Evolutionary conservation across 2,113 vertebrate genomes (phyloP), one percentile per base, ranked within the genome.

Genomic region (Ranitomeya variabilis): DNA sequence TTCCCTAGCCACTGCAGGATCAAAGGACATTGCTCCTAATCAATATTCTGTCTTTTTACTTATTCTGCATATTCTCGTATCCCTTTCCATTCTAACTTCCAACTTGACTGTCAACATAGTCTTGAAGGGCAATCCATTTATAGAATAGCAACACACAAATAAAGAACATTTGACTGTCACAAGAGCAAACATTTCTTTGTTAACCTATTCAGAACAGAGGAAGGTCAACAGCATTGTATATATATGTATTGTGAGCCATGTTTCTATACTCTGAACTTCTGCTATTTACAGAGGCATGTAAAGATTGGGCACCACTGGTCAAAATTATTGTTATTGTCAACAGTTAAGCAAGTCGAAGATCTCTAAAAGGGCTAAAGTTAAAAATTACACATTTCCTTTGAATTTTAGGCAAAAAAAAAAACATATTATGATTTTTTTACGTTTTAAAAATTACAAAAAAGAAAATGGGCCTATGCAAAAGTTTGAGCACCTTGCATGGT

Each of bases 21-120:
- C n/a, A 66, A 23, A 88, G 60, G 71, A 67, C 71, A 19, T 51
- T 55, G 59, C 80, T 62, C 73, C 66, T 74, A 52, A 89, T 89
- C 87, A 89, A 89, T 84, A 84, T 60, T 78, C 67, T 87, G 69
- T 52, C n/a, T 74, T 89, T 84, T 84, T n/a, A 78, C 80, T 84
- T 89, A 74, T 45, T 89, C 81, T 84, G 87, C 81, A 67, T 66
- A 84, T 78, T 23, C 37, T 54, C 57, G 73, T 83, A 84, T 89
- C 67, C 59, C 16, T 89, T 84, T 67, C 69, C 81, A 77, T 78
- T 84, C 59, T 67, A 64, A 76, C 62, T 83, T 88, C 80, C 57
- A 76, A 31, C 64, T 21, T 31, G 55, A 62, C 55, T 83, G 87
- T 83, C 87, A 55, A 45, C n/a, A 54, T 31, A 62, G n/a, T 57